Base-by-base conservation (phyloP, 1,140 invertebrate species). In the Zaprionus ornatus region DNA sequence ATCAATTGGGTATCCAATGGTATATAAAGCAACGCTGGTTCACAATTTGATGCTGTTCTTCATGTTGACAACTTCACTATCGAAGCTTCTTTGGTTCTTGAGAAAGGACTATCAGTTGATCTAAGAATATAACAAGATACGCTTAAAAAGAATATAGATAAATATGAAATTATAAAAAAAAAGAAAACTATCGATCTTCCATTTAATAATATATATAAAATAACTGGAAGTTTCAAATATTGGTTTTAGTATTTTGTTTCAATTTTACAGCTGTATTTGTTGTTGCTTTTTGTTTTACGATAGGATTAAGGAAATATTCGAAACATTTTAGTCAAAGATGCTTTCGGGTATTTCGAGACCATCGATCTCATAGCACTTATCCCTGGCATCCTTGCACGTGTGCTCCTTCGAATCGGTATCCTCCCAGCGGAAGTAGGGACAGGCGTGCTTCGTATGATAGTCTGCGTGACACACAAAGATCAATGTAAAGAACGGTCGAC, bases 351-450 rank as follows among this genome's bases (percentile, higher is more conserved):
- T 9, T 15, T 29, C 10, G 0, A 91, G 29, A 0, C 80, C 87
- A 21, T 91, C 87, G 1, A 91, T 68, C 1, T 7, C 65, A 66
- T 91, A 91, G 37, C 87, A 91, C 45, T 84, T 79, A 9, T 55
- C 48, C 13, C 25, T 62, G 0, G 69, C 78, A 21, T 55, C 35
- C 21, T 21, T 40, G 52, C 78, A 80, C 21, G 37, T 6, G 1
- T 19, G 6, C 3, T 62, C 69, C 15, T 65, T 70, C 1, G 50
- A 1, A 59, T 42, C 0, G 55, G 9, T 29, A 67, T 71, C 73
- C 48, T 65, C 63, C 87, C 87, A 91, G 7, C 70, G 70, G 42
- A 88, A 91, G n/a, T 91, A 91, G 27, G 87, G 87, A n/a, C 87
- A 91, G 12, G 61, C 62, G 25, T 87, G 35, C 35, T 87, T 87